phyloP scores from a whole-genome alignment of 1,140 invertebrate genomes.

The Zaprionus kolodkinae region DNA sequence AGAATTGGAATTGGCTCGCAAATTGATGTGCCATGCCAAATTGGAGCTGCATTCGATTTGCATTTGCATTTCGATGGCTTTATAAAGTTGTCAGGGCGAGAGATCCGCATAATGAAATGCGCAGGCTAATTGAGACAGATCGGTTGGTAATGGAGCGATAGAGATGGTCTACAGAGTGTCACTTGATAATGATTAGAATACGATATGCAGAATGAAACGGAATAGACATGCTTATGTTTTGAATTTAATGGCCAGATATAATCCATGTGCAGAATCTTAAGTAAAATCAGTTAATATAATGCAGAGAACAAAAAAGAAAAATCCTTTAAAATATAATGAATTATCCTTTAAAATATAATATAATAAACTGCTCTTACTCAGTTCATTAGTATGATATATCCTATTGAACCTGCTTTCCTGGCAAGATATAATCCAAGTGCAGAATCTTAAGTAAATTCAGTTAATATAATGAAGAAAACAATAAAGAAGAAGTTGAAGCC shows the following conservation, averaged over 20 bases:
- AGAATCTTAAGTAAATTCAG: too few species aligned
- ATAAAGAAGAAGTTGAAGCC: too few species aligned
- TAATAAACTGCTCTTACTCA: too few species aligned
- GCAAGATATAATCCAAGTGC: too few species aligned
- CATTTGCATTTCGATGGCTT: slow-evolving; percentile 43
- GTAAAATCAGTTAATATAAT: too few species aligned
- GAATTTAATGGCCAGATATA: background rate
- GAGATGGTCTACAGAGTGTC: background rate
- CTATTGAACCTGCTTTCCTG: too few species aligned
- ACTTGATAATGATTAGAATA: slow-evolving; percentile 1
- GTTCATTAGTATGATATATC: too few species aligned
- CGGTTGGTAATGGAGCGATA: slow-evolving; percentile 10
- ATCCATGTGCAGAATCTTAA: background rate
- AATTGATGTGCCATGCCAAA: slow-evolving; percentile 50
- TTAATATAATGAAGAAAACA: too few species aligned
- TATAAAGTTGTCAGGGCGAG: slow-evolving; percentile 40
- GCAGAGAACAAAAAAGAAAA: too few species aligned
- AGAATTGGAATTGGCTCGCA: slow-evolving; percentile 19
- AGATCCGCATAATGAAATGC: slow-evolving; percentile 38
- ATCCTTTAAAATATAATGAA: too few species aligned
- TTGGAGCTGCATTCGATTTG: slow-evolving; percentile 47
- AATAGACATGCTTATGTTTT: too few species aligned
- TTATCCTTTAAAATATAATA: too few species aligned
- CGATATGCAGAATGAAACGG: background rate
- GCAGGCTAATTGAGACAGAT: slow-evolving; percentile 52